phyloP scores from a whole-genome alignment of 2,797 vertebrate genomes.

The Poeciliopsis infans region DNA sequence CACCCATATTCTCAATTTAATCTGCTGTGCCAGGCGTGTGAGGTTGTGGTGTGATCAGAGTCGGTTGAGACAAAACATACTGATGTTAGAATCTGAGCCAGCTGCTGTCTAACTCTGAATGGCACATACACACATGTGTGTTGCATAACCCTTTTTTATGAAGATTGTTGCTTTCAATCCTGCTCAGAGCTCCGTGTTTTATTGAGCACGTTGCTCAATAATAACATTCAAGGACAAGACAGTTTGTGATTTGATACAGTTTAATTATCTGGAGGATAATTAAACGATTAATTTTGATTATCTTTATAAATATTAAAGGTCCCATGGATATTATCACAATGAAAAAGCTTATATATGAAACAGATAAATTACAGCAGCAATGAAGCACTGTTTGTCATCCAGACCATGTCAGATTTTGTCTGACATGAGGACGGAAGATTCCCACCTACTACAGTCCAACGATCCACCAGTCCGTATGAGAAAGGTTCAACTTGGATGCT shows the following conservation, averaged over 20 bases:
- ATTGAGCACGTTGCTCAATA: not conserved
- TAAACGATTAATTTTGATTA: not conserved
- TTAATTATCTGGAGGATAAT: not conserved
- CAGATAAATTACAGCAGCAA: no score
- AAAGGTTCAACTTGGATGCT: no score
- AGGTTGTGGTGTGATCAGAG: not conserved
- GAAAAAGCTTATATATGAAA: not conserved
- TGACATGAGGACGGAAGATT: no score
- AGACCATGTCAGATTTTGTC: no score
- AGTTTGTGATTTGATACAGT: not conserved
- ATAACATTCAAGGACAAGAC: not conserved
- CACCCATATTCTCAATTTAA: not conserved
- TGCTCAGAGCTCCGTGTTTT: not conserved
- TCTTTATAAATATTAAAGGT: not conserved
- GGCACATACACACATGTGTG: not conserved
- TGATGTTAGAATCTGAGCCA: not conserved
- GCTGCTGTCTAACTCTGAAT: not conserved
- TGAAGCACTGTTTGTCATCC: no score
- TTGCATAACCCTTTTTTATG: not conserved
- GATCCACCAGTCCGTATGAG: no score
- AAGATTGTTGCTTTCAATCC: not conserved
- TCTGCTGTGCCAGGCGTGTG: not conserved
- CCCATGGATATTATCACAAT: not conserved
- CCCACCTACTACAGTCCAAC: no score
- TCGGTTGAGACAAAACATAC: not conserved